Percentiles rank a stretch among this genome's conserved stretches.
phyloP scores from a whole-genome alignment of 2,113 vertebrate species.

The Ameiurus melas region DNA sequence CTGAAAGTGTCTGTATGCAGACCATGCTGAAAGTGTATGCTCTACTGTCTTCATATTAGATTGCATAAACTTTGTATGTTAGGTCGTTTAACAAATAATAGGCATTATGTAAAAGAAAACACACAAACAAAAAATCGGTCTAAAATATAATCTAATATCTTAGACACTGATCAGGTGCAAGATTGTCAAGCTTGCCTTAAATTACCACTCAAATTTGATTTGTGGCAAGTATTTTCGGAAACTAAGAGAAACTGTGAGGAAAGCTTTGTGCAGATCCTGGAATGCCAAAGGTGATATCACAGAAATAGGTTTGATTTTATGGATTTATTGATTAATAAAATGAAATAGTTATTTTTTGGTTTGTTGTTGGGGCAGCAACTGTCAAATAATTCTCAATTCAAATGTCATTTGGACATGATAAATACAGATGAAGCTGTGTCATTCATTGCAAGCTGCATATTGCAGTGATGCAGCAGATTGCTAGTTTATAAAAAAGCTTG shows the following conservation, averaged over 20 bases:
- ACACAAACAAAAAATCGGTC: neutral
- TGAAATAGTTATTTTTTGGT: neutral
- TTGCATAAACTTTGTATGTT: slow-evolving; percentile 22
- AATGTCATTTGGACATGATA: slow-evolving; percentile 3
- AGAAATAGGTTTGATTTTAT: neutral
- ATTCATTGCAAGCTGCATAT: neutral
- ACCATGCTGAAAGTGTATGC: slow-evolving; percentile 26
- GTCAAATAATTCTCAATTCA: neutral
- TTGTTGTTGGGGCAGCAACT: neutral
- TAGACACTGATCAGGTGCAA: neutral
- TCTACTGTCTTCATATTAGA: neutral
- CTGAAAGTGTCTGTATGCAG: slow-evolving; percentile 32
- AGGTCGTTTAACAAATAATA: neutral
- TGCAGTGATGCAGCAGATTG: neutral
- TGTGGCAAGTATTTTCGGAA: neutral
- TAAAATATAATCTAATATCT: neutral
- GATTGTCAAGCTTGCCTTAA: slow-evolving; percentile 3
- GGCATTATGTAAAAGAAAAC: neutral
- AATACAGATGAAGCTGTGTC: neutral
- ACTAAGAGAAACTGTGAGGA: neutral
- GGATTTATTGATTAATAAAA: neutral
- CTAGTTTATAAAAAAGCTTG: neutral
- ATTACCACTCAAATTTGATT: neutral
- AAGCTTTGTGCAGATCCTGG: neutral
- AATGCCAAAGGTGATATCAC: neutral